Evolutionary conservation across 1,140 invertebrate genomes (phyloP), one percentile per base, ranked within the genome.

Genomic region (Maconellicoccus hirsutus): DNA sequence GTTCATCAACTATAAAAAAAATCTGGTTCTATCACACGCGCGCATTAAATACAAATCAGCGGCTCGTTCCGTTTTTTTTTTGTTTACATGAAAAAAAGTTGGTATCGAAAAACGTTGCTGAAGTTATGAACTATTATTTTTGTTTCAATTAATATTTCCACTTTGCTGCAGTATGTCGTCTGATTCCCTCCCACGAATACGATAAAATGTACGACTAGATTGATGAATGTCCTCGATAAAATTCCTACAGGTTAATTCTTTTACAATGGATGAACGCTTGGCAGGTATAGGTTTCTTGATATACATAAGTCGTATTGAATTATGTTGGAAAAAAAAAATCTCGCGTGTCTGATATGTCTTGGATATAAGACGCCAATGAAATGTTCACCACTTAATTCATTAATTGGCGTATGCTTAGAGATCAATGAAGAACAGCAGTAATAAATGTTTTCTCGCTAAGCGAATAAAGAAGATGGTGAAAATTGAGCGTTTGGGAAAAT

Each of bases 11-110:
- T 66, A 26, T 2, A 23, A 66, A 66, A 66, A 66, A 66, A 66
- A 66, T 66, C 61, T 66, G 21, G 61, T 66, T 66, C 16, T 23
- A 66, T 66, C 61, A 66, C 61, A 25, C 61, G 61, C 25, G 61
- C 25, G 25, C 61, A 66, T 26, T 66, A 66, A 66, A 66, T 66
- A 66, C 61, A 66, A 66, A 66, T 25, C 61, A 66, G 61, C 25
- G 61, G 22, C 21, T 25, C 61, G 42, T 52, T 52, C 42, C 42
- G 42, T 23, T 66, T 66, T 59, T 59, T 59, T 59, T 22, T 59
- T 59, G 16, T 19, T 23, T 66, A 26, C 61, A 25, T 66, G 61
- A 25, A 23, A 23, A 66, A 66, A 66, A 66, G 25, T 3, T 19
- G 42, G 29, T 16, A 19, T 52, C 42, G 42, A 52, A 52, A 52